Conservation (phyloP, 2,113 vertebrate genomes). For the Laterallus jamaicensis region DNA sequence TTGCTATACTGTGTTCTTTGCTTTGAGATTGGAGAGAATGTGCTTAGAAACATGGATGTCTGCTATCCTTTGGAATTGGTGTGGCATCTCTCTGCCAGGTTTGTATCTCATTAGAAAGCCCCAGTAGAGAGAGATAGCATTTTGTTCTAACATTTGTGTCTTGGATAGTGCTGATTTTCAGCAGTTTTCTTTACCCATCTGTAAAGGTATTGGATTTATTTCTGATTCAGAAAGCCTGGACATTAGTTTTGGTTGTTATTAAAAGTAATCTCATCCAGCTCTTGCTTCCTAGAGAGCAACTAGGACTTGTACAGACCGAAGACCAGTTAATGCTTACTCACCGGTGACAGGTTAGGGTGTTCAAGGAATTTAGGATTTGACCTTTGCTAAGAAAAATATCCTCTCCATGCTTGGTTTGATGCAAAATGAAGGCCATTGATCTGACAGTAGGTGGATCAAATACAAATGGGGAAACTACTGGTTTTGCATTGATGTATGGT, state of each 20-base stretch:
- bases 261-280: background rate
- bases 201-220: background rate
- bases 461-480: background rate
- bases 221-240: background rate
- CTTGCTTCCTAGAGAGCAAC: background rate
- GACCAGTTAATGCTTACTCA: background rate
- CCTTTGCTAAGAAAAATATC: background rate
- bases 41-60: conserved; percentile 22
- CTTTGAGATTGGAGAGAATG: background rate
- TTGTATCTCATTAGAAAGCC: background rate
- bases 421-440: background rate
- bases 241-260: background rate
- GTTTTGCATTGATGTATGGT: background rate
- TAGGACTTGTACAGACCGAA: background rate
- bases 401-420: background rate
- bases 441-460: background rate
- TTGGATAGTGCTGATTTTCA: background rate
- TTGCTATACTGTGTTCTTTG: background rate
- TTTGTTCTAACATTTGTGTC: background rate
- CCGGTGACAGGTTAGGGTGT: background rate
- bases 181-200: background rate
- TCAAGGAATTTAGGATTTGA: background rate
- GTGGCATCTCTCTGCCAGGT: background rate
- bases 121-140: background rate
- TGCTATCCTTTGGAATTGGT: background rate